Evolutionary conservation across 2,113 vertebrate genomes (phyloP), one percentile per base, ranked within the genome.

Genomic region (Dromaius novaehollandiae): DNA sequence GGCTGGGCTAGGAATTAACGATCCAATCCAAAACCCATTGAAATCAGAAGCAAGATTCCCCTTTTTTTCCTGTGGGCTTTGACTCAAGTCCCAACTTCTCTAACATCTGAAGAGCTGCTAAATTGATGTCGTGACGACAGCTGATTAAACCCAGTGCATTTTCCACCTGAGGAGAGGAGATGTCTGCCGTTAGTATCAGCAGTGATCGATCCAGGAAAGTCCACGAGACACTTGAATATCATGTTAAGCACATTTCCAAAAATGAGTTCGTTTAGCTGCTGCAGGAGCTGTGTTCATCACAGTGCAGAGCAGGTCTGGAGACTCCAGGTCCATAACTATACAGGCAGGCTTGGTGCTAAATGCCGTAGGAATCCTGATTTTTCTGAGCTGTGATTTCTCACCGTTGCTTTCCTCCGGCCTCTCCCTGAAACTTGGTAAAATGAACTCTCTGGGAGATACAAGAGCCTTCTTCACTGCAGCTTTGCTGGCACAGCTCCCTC

Each of bases 1-100:
- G 95, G 89, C 82, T 0, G 2, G 46, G 88, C 26, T 77, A 75
- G 96, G 89, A 95, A 95, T 95, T 38, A 95, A 89, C 46, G 21
- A 24, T 40, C 73, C 85, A 64, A 88, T 93, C 90, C 92, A 90
- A 94, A 84, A 55, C 64, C 16, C 0, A 0, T 66, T 86, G 92
- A 94, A 96, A 89, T 71, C 89, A 77, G 68, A 50, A 91, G 85
- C 11, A 66, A 85, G 70, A 50, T 65, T 82, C 18, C 42, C 24
- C 28, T 11, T 19, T 14, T n/a, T 16, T n/a, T 55, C 46, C 71
- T 9, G 9, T 82, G 82, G 34, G 71, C 38, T 83, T 82, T 58
- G 48, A 65, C 66, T 66, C 88, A 74, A 81, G 93, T 40, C 10
- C 0, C 24, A 46, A 70, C 79, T 90, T 66, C 82, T 87, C 51